A percentile compares a stretch with the other conserved stretches of the same genome.
Conservation (phyloP, 2,797 vertebrate genomes). For the Echeneis naucrates region DNA sequence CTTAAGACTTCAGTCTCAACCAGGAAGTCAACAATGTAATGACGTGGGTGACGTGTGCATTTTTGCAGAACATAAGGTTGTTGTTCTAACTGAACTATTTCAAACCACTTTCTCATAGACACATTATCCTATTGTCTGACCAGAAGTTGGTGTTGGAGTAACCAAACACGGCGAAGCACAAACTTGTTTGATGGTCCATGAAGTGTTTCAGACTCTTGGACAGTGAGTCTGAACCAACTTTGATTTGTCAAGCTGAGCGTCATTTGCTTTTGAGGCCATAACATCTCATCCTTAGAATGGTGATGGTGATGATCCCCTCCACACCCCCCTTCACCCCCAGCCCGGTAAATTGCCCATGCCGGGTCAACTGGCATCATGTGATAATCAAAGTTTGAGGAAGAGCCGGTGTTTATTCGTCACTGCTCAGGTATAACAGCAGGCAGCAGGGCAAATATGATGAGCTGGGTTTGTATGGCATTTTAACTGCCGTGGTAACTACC, state of each 20-base stretch:
- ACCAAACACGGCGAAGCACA: constrained; percentile 34
- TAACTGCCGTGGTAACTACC: not conserved
- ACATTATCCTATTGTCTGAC: constrained; percentile 11
- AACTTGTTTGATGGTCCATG: not conserved
- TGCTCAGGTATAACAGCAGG: not conserved
- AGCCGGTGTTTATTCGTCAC: not conserved
- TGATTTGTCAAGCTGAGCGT: constrained; percentile 10
- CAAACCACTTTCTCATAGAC: constrained; percentile 25
- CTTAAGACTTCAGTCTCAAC: constrained; percentile 26
- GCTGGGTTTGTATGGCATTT: not conserved
- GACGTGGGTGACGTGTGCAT: not conserved
- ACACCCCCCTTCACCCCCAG: no score
- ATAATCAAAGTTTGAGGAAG: no score
- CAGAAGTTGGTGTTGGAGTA: constrained; percentile 44
- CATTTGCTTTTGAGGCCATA: not conserved
- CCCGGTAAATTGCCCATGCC: not conserved
- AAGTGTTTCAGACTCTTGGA: no score
- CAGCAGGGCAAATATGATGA: not conserved
- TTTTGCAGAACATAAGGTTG: constrained; percentile 27
- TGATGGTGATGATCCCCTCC: no score
- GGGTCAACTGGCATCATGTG: not conserved
- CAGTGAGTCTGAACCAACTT: no score
- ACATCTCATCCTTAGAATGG: not conserved
- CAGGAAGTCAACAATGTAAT: constrained; percentile 10
- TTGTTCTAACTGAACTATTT: constrained; percentile 30